Evolutionary conservation across 2,888 invertebrate genomes (phyloP), one percentile per base, ranked within the genome.

Genomic region (Andrena chrysosceles): DNA sequence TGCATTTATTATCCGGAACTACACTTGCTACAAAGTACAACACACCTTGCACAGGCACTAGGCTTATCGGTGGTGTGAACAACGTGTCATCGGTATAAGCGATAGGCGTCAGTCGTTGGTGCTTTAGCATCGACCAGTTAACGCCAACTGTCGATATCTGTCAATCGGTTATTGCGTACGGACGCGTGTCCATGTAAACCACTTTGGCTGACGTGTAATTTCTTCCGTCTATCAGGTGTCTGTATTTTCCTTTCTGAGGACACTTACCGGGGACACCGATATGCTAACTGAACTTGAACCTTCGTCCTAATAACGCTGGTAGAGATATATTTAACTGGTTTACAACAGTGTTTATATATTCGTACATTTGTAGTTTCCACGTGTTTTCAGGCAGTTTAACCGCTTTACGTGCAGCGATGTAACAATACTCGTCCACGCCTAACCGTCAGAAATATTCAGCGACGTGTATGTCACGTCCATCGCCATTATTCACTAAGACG

Each of bases 61-160:
- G 72, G 60, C 79, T 84, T 78, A 74, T 82, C 85, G 69, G 26
- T 23, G 71, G 77, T 80, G 87, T 73, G 78, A 87, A 80, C 83
- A 78, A 66, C 81, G 67, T 81, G 86, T 74, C 83, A 81, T 63
- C 54, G 52, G 74, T 74, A 80, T 81, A 87, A 88, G 83, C 79
- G 85, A 87, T 87, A 64, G 80, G 75, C 71, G 86, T 88, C 86
- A 83, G 62, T 72, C 85, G 77, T 70, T 74, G 84, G 66, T 81
- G 80, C 80, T 78, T 73, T 79, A 83, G 77, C 82, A 70, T 77
- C 78, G 83, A 83, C 80, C 77, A 81, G 83, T 83, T 86, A 88
- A 80, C 87, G 80, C 75, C 83, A 59, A 88, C 75, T 84, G 89
- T 87, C 88, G 85, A 88, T 88, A 88, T 59, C 85, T 79, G 88